Evolutionary conservation across 2,888 invertebrate species (phyloP).

Genomic region (Chrysodeixis includens): DNA sequence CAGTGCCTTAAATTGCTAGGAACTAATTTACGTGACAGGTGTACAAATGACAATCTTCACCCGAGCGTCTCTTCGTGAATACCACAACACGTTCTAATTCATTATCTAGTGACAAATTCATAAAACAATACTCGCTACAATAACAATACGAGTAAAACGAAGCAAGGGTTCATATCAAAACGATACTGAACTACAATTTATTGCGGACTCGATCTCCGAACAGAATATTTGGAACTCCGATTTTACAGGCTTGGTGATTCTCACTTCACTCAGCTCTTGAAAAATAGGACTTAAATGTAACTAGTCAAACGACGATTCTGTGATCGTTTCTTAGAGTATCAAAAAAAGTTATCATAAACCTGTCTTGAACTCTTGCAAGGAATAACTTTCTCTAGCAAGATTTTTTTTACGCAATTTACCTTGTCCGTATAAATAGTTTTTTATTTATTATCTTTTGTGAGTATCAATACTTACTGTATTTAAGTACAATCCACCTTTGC

Average conservation of each 20-base stretch:
- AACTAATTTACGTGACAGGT: conserved; percentile 58
- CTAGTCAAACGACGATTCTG: too few relatives aligned
- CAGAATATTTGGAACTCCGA: too few relatives aligned
- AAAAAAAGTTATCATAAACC: background rate
- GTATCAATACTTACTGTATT: background rate
- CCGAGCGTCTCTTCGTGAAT: conserved; percentile 30
- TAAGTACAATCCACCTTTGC: too few relatives aligned
- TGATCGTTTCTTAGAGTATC: background rate
- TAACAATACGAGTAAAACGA: background rate
- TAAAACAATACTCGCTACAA: conserved; percentile 17
- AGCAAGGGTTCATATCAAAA: background rate
- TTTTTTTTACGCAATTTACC: background rate
- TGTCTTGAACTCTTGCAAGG: background rate
- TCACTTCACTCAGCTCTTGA: too few relatives aligned
- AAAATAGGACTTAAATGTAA: too few relatives aligned
- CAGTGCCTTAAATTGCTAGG: conserved; percentile 49
- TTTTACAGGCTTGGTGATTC: too few relatives aligned
- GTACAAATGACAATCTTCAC: conserved; percentile 47
- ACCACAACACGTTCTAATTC: conserved; percentile 32
- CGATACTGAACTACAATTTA: background rate
- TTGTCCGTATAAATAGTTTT: background rate
- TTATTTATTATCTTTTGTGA: background rate
- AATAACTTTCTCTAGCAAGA: background rate
- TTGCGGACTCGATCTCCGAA: too few relatives aligned
- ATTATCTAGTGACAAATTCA: conserved; percentile 33